These are phyloP conservation scores for Rhagonycha fulva DNA, from an alignment of 2,888 invertebrate species.

Conservation along the genomic window DNA sequence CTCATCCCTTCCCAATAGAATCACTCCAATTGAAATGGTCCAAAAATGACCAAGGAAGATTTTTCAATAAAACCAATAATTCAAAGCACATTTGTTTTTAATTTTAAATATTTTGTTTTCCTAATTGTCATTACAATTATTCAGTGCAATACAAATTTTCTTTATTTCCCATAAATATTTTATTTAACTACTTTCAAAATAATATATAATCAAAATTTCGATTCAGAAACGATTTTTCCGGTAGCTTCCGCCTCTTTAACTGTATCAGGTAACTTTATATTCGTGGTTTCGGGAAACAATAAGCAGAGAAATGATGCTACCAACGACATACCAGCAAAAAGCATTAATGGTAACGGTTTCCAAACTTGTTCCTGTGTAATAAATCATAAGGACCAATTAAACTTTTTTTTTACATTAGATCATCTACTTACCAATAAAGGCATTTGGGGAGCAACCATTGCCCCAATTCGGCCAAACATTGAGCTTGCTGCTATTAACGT, in stretches of 20 bases:
- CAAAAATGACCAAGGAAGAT: no score
- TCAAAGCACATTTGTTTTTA: no score
- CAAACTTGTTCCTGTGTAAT: constrained; percentile 48
- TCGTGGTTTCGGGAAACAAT: constrained; percentile 71
- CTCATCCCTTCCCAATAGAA: no score
- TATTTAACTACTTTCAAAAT: no score
- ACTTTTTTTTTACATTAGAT: background rate
- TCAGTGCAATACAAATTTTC: no score
- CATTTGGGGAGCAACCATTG: constrained; percentile 69
- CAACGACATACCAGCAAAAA: constrained; percentile 66
- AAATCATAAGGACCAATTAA: background rate
- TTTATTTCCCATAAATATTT: no score
- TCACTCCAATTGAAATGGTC: no score
- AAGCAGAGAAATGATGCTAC: constrained; percentile 65
- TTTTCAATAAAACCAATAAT: no score
- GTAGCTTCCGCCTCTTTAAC: constrained; percentile 68
- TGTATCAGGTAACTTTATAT: constrained; percentile 69
- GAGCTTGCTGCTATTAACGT: constrained; percentile 67
- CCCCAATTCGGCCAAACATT: constrained; percentile 68
- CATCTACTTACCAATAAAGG: constrained; percentile 64
- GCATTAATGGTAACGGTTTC: constrained; percentile 63
- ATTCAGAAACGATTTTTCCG: constrained; percentile 36
- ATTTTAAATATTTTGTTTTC: no score
- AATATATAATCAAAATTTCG: background rate
- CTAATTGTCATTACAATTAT: no score